phyloP scores from a whole-genome alignment of 2,113 vertebrate species.

The Oreochromis aureus region DNA sequence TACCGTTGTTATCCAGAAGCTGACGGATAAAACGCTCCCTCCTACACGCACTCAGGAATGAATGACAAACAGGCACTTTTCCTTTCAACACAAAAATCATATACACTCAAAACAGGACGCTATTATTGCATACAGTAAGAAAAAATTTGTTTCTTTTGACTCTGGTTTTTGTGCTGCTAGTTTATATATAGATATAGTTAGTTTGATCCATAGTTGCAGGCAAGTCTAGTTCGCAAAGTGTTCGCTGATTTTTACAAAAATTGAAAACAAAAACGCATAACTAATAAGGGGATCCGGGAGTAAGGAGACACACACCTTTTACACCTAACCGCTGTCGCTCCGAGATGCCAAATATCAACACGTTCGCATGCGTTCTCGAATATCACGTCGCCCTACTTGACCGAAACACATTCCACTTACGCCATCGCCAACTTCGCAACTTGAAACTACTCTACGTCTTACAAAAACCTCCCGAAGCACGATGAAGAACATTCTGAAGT shows the following conservation, averaged over 20 bases:
- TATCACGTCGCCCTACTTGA: slow-evolving; percentile 28
- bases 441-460: slow-evolving; percentile 3
- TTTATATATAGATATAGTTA: neutral
- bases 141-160: slow-evolving; percentile 5
- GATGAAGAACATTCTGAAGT: slow-evolving; percentile 9
- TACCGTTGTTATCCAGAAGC: slow-evolving; percentile 37
- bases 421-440: neutral
- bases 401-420: slow-evolving; percentile 37
- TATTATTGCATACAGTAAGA: slow-evolving; percentile 63
- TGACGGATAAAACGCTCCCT: neutral
- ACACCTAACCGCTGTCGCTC: neutral
- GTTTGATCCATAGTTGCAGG: slow-evolving; percentile 12
- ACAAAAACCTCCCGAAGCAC: neutral
- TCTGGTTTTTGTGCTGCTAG: slow-evolving; percentile 9
- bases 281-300: slow-evolving; percentile 31
- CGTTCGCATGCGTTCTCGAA: slow-evolving; percentile 29
- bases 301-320: neutral
- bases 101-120: slow-evolving; percentile 26
- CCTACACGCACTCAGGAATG: slow-evolving; percentile 45
- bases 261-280: slow-evolving; percentile 4
- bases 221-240: neutral
- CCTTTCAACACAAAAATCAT: slow-evolving; percentile 45
- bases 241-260: neutral
- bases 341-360: slow-evolving; percentile 4
- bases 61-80: slow-evolving; percentile 75